Evolutionary conservation across 2,797 vertebrate species (phyloP).

Genomic region (Mastacembelus armatus): DNA sequence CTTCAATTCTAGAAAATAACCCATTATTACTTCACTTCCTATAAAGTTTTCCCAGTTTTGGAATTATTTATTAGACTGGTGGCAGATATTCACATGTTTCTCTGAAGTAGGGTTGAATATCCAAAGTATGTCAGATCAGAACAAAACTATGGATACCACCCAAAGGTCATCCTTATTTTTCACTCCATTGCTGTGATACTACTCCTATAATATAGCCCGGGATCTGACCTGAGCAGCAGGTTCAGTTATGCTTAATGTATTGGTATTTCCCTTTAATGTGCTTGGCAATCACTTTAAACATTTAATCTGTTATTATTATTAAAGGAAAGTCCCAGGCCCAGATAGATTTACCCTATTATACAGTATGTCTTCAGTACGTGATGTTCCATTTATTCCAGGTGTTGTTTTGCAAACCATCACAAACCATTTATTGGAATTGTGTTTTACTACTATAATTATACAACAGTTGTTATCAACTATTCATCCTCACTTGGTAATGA

Average conservation of each 20-base stretch:
- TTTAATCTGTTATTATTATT: slow-evolving; percentile 20
- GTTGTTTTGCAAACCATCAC: slow-evolving; percentile 14
- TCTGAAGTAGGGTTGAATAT: slow-evolving; percentile 38
- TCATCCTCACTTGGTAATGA: no score
- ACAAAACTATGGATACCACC: slow-evolving; percentile 35
- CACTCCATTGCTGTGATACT: slow-evolving; percentile 25
- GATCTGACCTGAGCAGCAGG: slow-evolving; percentile 28
- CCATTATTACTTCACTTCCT: slow-evolving; percentile 53
- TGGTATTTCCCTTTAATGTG: slow-evolving; percentile 31
- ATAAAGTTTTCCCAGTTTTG: no score
- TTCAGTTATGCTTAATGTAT: slow-evolving; percentile 16
- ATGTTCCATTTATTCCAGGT: slow-evolving; percentile 16
- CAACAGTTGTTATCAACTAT: no score
- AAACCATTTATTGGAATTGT: no score
- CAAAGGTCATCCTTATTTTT: slow-evolving; percentile 58
- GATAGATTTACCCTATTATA: not conserved
- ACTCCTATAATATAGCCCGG: slow-evolving; percentile 20
- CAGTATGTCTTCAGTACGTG: not conserved
- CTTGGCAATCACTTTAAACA: slow-evolving; percentile 27
- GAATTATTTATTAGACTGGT: slow-evolving; percentile 35
- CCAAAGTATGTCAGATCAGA: slow-evolving; percentile 56
- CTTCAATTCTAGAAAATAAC: slow-evolving; percentile 44
- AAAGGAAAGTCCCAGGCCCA: slow-evolving; percentile 27
- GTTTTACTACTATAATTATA: no score
- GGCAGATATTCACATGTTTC: slow-evolving; percentile 46